Base-by-base conservation (phyloP, 1,140 invertebrate genomes). In the Cephus cinctus region DNA sequence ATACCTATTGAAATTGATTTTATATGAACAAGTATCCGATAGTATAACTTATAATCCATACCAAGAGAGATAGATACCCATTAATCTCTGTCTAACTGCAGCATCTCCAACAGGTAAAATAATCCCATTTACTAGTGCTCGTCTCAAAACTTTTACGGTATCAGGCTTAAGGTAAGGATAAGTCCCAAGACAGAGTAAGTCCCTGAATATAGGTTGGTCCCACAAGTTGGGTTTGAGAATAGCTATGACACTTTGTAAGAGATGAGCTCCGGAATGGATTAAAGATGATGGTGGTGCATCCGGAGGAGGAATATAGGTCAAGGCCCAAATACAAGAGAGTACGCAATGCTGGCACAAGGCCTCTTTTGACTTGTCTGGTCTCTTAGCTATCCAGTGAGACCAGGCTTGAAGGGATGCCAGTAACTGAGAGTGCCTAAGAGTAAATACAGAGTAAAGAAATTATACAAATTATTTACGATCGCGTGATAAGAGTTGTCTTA, bases 381-480 rank as follows among this genome's bases (percentile, higher is more conserved):
- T 66, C 46, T 73, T 70, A 16, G 56, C 61, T 41, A 81, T 71
- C 84, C 85, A 86, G 56, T 84, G 81, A 50, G 80, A 78, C 78
- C 83, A 88, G 0, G 85, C 82, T 65, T 86, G 82, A 16, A 87
- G 65, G 3, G 85, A 80, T 8, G 83, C 85, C 23, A 88, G 67
- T 14, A 84, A 75, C 65, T 88, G 84, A 27, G 83, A 83, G 71
- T 87, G 83, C n/a, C 85, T 86, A 57, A 6, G 40, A 56, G 45
- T 38, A 47, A 31, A 48, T 5, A 38, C 38, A 48, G 8, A n/a
- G 30, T 40, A 16, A 23, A 27, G 25, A 41, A 44, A 39, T 41
- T 31, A 12, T 23, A 16, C 16, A 12, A 31, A 38, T 41, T 21
- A 52, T 48, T 31, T 31, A 27, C 40, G 40, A 48, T 34, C 25